These are phyloP conservation scores for Aporophyla nigra DNA, from an alignment of 2,888 invertebrate genomes.

Conservation along the genomic window DNA sequence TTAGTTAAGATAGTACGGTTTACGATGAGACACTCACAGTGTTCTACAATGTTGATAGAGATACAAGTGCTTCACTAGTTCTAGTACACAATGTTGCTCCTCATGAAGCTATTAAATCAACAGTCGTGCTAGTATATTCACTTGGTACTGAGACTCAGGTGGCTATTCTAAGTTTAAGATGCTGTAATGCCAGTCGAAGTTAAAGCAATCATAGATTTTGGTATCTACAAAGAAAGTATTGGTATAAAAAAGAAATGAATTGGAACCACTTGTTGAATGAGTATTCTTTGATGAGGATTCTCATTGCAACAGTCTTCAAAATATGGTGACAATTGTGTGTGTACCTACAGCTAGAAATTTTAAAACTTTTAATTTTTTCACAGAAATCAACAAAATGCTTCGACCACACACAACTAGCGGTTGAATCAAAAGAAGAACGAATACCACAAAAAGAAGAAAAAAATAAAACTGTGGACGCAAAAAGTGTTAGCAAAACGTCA, in stretches of 20 bases:
- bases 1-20: conserved; percentile 30
- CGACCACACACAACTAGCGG: conserved; percentile 84
- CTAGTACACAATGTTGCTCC: conserved; percentile 47
- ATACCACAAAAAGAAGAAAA: conserved; percentile 60
- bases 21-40: conserved; percentile 27
- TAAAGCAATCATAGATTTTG: not conserved
- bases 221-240: not conserved
- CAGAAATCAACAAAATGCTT: conserved; percentile 88
- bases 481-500: conserved; percentile 65
- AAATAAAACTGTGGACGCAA: conserved; percentile 63
- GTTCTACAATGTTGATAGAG: conserved; percentile 38
- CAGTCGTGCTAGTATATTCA: conserved; percentile 13
- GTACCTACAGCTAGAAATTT: not conserved
- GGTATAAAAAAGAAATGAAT: not conserved
- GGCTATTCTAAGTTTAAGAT: conserved; percentile 12
- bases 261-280: not conserved
- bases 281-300: not conserved
- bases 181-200: not conserved
- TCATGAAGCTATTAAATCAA: conserved; percentile 39
- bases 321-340: not conserved
- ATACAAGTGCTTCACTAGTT: conserved; percentile 1
- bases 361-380: conserved; percentile 35
- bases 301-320: not conserved
- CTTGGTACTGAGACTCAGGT: conserved; percentile 35
- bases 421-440: conserved; percentile 64